Percentiles rank a stretch among this genome's conserved stretches.
Evolutionary conservation across 2,113 vertebrate species (phyloP).

Genomic region (Cyprinodon tularosa): DNA sequence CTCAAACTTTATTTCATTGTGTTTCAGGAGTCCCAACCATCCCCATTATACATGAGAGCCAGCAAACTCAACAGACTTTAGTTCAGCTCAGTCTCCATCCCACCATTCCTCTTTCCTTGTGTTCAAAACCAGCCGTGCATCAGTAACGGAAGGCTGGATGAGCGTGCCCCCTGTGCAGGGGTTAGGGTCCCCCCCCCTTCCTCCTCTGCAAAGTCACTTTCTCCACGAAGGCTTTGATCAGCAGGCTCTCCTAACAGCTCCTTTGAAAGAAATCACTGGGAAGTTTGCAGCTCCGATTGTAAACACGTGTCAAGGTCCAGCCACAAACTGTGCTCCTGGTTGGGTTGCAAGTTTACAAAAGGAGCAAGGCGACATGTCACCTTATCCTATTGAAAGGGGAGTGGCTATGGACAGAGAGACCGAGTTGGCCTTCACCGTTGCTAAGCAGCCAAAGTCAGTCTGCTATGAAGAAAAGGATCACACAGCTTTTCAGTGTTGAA

Average conservation of each 20-base stretch:
- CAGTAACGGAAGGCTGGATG: conserved; percentile 50
- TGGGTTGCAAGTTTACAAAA: conserved; percentile 61
- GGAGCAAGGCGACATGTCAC: conserved; percentile 58
- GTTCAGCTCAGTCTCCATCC: conserved; percentile 13
- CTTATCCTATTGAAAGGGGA: conserved; percentile 66
- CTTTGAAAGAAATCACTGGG: conserved; percentile 16
- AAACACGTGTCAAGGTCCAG: conserved; percentile 62
- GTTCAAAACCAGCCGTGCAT: conserved; percentile 57
- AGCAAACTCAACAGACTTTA: conserved; percentile 29
- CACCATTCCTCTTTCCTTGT: conserved; percentile 26
- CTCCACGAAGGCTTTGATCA: conserved; percentile 22
- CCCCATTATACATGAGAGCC: conserved; percentile 36
- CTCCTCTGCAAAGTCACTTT: conserved; percentile 28
- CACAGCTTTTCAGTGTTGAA: conserved; percentile 42
- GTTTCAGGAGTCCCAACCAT: conserved; percentile 40
- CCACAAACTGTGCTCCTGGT: conserved; percentile 27
- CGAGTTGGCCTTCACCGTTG: conserved; percentile 73
- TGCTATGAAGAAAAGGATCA: conserved; percentile 67
- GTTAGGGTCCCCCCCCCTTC: background rate
- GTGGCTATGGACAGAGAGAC: conserved; percentile 43
- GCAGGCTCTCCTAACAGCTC: conserved; percentile 22
- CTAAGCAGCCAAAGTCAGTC: conserved; percentile 72
- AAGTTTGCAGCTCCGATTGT: conserved; percentile 24
- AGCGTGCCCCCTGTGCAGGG: conserved; percentile 14
- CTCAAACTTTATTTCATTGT: conserved; percentile 12